These are phyloP conservation scores for Cataglyphis livida DNA, from an alignment of 2,888 invertebrate species.

Conservation along the genomic window DNA sequence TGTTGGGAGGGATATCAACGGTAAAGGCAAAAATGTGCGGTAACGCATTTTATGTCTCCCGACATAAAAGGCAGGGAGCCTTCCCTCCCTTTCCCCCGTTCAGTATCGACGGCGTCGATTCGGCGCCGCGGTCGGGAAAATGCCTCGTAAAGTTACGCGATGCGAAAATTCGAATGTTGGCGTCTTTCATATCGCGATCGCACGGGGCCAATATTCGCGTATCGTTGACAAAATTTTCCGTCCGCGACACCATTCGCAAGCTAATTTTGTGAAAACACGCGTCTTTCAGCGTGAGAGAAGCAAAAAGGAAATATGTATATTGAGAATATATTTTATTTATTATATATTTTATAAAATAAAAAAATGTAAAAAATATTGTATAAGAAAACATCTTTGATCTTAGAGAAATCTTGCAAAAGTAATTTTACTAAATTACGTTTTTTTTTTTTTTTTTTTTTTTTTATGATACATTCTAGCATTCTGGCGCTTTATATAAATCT, in stretches of 20 bases:
- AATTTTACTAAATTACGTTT: slow-evolving; percentile 24
- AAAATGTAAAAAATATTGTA: slow-evolving; percentile 6
- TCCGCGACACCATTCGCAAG: neutral
- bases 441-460: too few relatives aligned
- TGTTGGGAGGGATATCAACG: slow-evolving; percentile 15
- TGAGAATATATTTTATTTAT: too few relatives aligned
- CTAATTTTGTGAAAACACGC: neutral
- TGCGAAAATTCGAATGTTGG: slow-evolving; percentile 45
- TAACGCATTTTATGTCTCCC: slow-evolving; percentile 46
- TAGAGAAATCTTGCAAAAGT: slow-evolving; percentile 1
- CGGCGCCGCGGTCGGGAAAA: slow-evolving; percentile 38
- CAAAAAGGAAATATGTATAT: neutral
- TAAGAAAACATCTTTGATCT: neutral
- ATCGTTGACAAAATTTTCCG: slow-evolving; percentile 21
- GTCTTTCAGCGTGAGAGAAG: neutral
- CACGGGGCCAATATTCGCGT: slow-evolving; percentile 1
- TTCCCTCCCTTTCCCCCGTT: neutral
- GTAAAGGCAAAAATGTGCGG: slow-evolving; percentile 31
- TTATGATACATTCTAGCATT: neutral
- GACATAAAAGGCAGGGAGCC: slow-evolving; percentile 37
- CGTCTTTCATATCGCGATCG: slow-evolving; percentile 8
- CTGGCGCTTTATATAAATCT: neutral
- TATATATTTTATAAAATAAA: neutral
- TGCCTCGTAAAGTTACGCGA: slow-evolving; percentile 44
- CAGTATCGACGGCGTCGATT: slow-evolving; percentile 27